A percentile compares a stretch with the other conserved stretches of the same genome.
Evolutionary conservation across 1,140 invertebrate genomes (phyloP).

Genomic region (Pogonomyrmex californicus): DNA sequence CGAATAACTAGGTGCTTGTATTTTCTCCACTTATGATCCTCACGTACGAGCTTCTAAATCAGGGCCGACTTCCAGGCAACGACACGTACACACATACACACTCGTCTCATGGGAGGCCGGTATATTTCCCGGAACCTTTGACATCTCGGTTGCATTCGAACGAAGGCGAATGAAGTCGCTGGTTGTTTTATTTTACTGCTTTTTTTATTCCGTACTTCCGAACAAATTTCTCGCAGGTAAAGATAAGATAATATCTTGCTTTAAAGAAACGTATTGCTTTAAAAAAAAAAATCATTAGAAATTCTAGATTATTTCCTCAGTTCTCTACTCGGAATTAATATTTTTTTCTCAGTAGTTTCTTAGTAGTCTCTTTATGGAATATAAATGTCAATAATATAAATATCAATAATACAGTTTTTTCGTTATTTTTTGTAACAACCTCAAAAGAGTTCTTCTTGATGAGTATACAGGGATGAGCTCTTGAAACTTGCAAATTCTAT

Average conservation of each 20-base stretch:
- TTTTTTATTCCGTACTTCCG: background rate
- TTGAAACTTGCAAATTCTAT: constrained; percentile 36
- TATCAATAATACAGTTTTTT: constrained; percentile 11
- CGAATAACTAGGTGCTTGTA: background rate
- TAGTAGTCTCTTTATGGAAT: background rate
- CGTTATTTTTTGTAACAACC: background rate
- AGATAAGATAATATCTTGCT: background rate
- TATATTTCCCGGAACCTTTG: background rate
- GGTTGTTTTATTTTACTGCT: background rate
- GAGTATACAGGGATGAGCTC: background rate
- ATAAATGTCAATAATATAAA: constrained; percentile 31
- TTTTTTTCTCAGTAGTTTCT: background rate
- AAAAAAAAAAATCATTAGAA: constrained; percentile 4
- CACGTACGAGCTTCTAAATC: background rate
- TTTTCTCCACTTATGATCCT: background rate
- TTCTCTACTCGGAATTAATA: background rate
- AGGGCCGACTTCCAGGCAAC: background rate
- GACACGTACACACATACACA: background rate
- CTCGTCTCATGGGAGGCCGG: background rate
- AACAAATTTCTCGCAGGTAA: background rate
- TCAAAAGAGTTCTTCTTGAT: background rate
- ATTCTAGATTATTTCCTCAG: background rate
- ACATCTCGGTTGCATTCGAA: background rate
- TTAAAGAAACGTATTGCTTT: constrained; percentile 10
- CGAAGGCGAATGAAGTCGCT: background rate